These are phyloP conservation scores for Phocides pigmalion DNA, from an alignment of 1,140 invertebrate species.

Conservation along the genomic window DNA sequence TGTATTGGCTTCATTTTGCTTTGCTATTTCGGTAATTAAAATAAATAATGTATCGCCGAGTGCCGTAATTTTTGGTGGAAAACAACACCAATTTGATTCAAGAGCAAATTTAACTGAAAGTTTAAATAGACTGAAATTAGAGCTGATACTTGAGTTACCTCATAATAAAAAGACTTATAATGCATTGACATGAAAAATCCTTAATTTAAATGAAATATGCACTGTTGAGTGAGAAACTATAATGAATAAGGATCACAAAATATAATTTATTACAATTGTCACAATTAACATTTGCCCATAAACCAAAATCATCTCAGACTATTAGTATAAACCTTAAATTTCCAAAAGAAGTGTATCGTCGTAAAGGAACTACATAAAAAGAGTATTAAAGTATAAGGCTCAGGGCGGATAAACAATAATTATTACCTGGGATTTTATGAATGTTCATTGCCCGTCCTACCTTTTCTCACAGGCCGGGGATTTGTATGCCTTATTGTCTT, in stretches of 20 bases:
- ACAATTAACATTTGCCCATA: not conserved
- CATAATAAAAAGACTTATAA: no score
- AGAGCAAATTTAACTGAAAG: constrained; percentile 14
- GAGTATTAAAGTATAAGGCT: constrained; percentile 24
- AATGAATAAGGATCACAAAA: not conserved
- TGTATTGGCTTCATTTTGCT: constrained; percentile 53
- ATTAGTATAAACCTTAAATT: constrained; percentile 11
- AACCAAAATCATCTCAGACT: constrained; percentile 1
- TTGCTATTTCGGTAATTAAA: constrained; percentile 31
- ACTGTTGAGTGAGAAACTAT: no score
- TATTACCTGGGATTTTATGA: constrained; percentile 34
- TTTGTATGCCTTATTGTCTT: constrained; percentile 30
- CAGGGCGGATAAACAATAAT: constrained; percentile 34
- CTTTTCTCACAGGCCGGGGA: constrained; percentile 32
- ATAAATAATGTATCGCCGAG: constrained; percentile 27
- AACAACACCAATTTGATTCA: constrained; percentile 14
- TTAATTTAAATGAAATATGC: no score
- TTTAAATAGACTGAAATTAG: not conserved
- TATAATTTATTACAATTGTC: not conserved
- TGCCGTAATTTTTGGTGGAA: constrained; percentile 12
- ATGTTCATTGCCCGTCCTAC: constrained; percentile 30
- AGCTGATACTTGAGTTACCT: no score
- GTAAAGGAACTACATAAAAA: constrained; percentile 24
- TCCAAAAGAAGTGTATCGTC: constrained; percentile 10
- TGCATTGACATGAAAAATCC: no score